These are phyloP conservation scores for Eupithecia subfuscata DNA, from an alignment of 2,888 invertebrate species.

Conservation along the genomic window DNA sequence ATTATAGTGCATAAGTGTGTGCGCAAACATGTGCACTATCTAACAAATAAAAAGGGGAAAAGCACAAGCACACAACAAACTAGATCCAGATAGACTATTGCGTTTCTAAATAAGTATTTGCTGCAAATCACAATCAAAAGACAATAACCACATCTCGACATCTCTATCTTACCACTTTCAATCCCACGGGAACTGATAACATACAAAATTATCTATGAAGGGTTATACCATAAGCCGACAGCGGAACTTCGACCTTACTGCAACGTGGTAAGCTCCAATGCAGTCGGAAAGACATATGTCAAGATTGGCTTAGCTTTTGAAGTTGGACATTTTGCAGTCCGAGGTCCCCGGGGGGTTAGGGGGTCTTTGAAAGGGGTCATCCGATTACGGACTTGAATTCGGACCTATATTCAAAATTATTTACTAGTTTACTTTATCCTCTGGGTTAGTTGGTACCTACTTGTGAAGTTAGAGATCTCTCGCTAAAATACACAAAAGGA, in stretches of 20 bases:
- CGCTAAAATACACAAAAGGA: too few relatives aligned
- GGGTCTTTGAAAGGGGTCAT: conserved; percentile 16
- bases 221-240: conserved; percentile 5
- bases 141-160: conserved; percentile 3
- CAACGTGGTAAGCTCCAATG: conserved; percentile 21
- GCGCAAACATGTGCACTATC: too few relatives aligned
- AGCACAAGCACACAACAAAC: too few relatives aligned
- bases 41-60: too few relatives aligned
- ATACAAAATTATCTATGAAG: neutral
- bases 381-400: conserved; percentile 16
- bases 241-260: conserved; percentile 14
- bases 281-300: conserved; percentile 22
- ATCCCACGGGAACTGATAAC: neutral
- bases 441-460: neutral
- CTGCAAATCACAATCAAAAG: neutral
- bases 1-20: too few relatives aligned
- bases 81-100: neutral
- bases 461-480: neutral
- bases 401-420: conserved; percentile 9
- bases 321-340: conserved; percentile 35
- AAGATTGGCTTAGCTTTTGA: conserved; percentile 28
- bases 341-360: conserved; percentile 6
- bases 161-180: neutral
- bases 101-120: neutral
- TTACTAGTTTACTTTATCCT: conserved; percentile 1